Conservation (phyloP, 2,888 invertebrate genomes). For the Priocnemis perturbator region DNA sequence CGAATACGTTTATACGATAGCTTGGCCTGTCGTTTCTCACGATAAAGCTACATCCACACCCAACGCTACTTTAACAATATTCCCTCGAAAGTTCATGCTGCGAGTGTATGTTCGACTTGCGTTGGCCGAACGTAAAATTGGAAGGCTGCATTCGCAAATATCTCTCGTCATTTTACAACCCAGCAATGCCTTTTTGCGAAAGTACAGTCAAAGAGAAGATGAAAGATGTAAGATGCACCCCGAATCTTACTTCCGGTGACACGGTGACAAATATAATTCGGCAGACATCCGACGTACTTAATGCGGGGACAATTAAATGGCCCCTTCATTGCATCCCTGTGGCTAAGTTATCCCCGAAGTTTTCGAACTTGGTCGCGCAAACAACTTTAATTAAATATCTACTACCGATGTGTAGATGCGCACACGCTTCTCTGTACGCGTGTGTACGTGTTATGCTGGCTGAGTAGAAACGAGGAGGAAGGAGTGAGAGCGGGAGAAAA, state of each 20-base stretch:
- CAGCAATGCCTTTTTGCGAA: neutral
- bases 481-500: neutral
- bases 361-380: conserved; percentile 67
- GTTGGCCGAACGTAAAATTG: neutral
- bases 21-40: conserved; percentile 66
- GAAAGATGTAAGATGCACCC: conserved; percentile 5
- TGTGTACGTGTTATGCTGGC: no score
- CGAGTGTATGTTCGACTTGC: no score
- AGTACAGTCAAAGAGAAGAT: neutral
- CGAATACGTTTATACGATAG: conserved; percentile 71
- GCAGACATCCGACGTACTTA: conserved; percentile 42
- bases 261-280: conserved; percentile 49
- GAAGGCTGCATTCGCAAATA: neutral
- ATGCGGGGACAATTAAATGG: conserved; percentile 66
- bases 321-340: conserved; percentile 37
- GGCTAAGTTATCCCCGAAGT: conserved; percentile 69
- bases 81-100: conserved; percentile 6
- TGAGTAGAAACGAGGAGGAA: conserved; percentile 57
- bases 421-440: neutral
- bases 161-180: neutral
- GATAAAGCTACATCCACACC: conserved; percentile 45
- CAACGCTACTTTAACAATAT: conserved; percentile 15
- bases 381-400: conserved; percentile 74
- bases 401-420: conserved; percentile 34
- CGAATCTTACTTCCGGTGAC: conserved; percentile 45